These are phyloP conservation scores for Amphiprion clarkii DNA, from an alignment of 2,797 vertebrate species.

Conservation along the genomic window DNA sequence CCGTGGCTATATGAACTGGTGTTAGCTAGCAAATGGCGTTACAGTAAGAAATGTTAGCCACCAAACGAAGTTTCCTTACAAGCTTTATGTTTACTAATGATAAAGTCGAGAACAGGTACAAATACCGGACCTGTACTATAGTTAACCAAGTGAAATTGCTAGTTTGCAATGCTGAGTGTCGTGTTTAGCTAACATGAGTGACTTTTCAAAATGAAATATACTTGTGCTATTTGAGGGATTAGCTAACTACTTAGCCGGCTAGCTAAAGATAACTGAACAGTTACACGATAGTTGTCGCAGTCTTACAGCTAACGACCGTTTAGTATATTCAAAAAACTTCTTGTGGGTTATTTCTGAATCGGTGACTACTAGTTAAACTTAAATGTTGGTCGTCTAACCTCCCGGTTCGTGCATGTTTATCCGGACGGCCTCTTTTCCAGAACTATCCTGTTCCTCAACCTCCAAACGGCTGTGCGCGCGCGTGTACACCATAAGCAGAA, in stretches of 20 bases:
- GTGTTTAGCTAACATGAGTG: background rate
- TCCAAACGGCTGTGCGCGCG: too few relatives aligned
- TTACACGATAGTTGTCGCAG: background rate
- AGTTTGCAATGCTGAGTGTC: background rate
- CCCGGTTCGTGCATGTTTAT: slow-evolving; percentile 19
- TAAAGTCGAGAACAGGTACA: background rate
- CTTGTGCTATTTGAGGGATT: too few relatives aligned
- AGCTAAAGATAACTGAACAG: background rate
- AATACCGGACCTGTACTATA: background rate
- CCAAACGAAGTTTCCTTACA: background rate
- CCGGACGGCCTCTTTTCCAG: background rate
- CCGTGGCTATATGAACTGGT: background rate
- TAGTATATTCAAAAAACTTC: background rate
- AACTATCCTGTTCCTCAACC: background rate
- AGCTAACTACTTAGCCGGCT: background rate
- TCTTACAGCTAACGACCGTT: background rate
- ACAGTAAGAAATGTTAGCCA: too few relatives aligned
- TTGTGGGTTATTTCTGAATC: background rate
- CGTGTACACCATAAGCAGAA: background rate
- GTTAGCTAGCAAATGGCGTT: background rate
- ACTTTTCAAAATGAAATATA: background rate
- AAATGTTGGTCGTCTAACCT: slow-evolving; percentile 13
- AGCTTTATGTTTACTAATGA: background rate
- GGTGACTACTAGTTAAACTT: background rate
- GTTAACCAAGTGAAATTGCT: background rate